Evolutionary conservation across 1,140 invertebrate genomes (phyloP), one percentile per base, ranked within the genome.

Genomic region (Drosophila triauraria): DNA sequence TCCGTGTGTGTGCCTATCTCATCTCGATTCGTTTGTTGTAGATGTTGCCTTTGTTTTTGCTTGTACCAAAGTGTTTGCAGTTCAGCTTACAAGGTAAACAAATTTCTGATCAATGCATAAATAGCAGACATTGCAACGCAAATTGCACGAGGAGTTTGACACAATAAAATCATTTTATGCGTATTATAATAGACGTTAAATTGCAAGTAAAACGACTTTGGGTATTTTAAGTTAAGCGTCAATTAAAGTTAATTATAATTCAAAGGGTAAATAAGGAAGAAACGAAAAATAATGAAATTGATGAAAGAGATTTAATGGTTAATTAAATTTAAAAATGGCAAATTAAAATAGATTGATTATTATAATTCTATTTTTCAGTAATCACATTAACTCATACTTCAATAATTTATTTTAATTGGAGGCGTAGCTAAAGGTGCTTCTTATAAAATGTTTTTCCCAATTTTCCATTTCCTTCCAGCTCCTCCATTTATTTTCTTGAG

Each of bases 51-150:
- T 53, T 76, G 48, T 54, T 72, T 43, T 78, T 60, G 75, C 59
- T 47, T 58, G 35, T 30, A 13, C 35, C 27, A 38, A 68, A 46
- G 61, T 83, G 80, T 83, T 87, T 83, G 84, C 69, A 71, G 77
- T 88, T 84, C 32, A 61, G 85, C 74, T 88, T 84, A 88, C 84
- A 90, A 88, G 80, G 85, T 81, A 90, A 88, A 90, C 84, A 77
- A 72, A 75, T 69, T 84, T 84, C 51, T 75, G 84, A 88, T 84
- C 83, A 78, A 54, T 54, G 62, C 80, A 83, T 88, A 88, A 87
- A 80, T 88, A 77, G 48, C 80, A 56, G 57, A 53, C 65, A 69
- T 42, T 67, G 51, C 50, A 51, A 46, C 27, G 35, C 23, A 48
- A 72, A 53, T 59, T 70, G 62, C 46, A 65, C 12, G 17, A 13